phyloP scores from a whole-genome alignment of 1,140 invertebrate species.

The Bradynema listronoti region DNA sequence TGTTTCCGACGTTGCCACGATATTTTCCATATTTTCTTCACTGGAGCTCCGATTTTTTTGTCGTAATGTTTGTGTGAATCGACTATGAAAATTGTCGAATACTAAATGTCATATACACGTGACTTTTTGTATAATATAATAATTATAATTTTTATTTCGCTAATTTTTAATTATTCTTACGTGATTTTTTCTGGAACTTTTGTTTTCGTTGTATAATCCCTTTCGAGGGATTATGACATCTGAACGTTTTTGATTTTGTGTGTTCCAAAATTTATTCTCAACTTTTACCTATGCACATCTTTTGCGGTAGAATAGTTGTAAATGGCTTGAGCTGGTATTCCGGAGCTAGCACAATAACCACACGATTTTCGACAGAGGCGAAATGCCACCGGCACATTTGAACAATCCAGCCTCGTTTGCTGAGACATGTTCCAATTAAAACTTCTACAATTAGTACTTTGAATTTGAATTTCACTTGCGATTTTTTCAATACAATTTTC shows the following conservation, averaged over 20 bases:
- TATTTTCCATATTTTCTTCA: too few relatives aligned
- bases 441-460: neutral
- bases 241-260: neutral
- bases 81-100: too few relatives aligned
- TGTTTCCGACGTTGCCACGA: neutral
- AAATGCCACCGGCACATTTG: slow-evolving; percentile 46
- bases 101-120: too few relatives aligned
- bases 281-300: slow-evolving; percentile 12
- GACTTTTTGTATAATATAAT: too few relatives aligned
- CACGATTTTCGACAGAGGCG: slow-evolving; percentile 43
- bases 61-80: too few relatives aligned
- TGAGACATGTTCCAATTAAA: slow-evolving; percentile 25
- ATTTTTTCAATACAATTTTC: neutral
- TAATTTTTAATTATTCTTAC: too few relatives aligned
- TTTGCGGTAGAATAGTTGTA: slow-evolving; percentile 44
- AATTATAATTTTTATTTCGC: too few relatives aligned
- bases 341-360: slow-evolving; percentile 33
- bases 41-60: too few relatives aligned
- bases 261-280: neutral
- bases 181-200: too few relatives aligned
- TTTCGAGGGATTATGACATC: slow-evolving; percentile 39
- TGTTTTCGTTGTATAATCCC: slow-evolving; percentile 17
- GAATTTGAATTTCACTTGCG: neutral
- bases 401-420: slow-evolving; percentile 32
- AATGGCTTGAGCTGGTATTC: slow-evolving; percentile 10